A percentile compares a stretch with the other conserved stretches of the same genome.
Conservation (phyloP, 2,113 vertebrate genomes). For the Bambusicola thoracicus region DNA sequence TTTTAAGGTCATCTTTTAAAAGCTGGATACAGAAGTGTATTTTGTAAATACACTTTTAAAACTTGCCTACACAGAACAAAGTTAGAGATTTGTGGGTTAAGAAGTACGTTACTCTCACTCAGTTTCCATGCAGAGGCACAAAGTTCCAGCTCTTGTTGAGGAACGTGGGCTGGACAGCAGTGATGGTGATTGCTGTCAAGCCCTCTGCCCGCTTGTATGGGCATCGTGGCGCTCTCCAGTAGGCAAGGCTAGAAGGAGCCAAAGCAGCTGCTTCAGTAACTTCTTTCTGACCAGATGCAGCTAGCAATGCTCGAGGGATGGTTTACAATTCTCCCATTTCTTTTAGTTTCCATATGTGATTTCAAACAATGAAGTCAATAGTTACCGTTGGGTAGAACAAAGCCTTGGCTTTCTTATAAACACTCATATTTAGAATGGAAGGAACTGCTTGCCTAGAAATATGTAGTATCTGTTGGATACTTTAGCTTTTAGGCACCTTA, state of each 20-base stretch:
- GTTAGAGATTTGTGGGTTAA: background rate
- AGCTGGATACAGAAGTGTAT: background rate
- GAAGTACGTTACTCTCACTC: background rate
- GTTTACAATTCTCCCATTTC: background rate
- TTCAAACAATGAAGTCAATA: background rate
- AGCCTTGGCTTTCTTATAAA: background rate
- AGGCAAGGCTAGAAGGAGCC: background rate
- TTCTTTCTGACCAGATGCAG: background rate
- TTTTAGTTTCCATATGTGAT: background rate
- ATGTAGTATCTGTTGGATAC: background rate
- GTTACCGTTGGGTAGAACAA: background rate
- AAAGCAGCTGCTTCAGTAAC: background rate
- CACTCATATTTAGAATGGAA: background rate
- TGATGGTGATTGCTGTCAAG: background rate
- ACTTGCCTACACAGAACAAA: background rate
- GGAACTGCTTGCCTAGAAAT: background rate
- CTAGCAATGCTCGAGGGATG: background rate
- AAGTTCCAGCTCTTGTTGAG: background rate
- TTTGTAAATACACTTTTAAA: background rate
- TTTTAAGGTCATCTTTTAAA: background rate
- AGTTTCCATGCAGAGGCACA: background rate
- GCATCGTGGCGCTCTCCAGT: background rate
- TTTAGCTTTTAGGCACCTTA: background rate
- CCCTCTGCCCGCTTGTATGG: background rate
- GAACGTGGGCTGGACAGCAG: accelerated